phyloP scores from a whole-genome alignment of 2,113 vertebrate genomes.

The Scartelaos histophorus region DNA sequence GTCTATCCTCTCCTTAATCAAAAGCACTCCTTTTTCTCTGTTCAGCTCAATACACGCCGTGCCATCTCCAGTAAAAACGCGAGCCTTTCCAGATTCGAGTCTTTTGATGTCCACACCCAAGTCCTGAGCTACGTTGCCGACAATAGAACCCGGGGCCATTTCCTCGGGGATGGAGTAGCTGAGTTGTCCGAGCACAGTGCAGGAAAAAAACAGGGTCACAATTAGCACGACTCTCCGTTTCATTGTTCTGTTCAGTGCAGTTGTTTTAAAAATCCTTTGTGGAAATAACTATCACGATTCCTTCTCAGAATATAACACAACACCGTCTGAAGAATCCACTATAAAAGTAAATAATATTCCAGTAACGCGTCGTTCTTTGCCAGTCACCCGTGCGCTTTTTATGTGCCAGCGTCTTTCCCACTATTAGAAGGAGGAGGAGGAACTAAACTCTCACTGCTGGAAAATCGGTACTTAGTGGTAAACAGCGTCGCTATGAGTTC shows the following conservation, averaged over 20 bases:
- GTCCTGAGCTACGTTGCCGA: conserved; percentile 50
- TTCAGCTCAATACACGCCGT: conserved; percentile 56
- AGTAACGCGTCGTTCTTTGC: no score
- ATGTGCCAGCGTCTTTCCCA: no score
- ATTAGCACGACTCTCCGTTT: neutral
- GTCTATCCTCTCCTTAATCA: conserved; percentile 62
- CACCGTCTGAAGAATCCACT: neutral
- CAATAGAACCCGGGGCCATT: conserved; percentile 36
- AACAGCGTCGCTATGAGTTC: conserved; percentile 27
- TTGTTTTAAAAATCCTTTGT: neutral
- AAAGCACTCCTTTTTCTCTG: conserved; percentile 55
- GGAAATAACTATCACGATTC: neutral
- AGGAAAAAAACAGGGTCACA: neutral
- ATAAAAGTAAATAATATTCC: neutral
- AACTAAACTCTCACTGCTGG: neutral
- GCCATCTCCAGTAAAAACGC: conserved; percentile 69
- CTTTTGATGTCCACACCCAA: conserved; percentile 61
- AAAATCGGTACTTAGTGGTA: conserved; percentile 17
- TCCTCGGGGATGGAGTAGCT: conserved; percentile 61
- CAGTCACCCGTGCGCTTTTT: no score
- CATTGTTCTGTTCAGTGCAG: neutral
- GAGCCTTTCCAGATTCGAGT: conserved; percentile 59
- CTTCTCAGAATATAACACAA: neutral
- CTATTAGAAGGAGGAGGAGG: no score
- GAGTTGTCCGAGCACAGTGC: conserved; percentile 27